Conservation (phyloP, 2,113 vertebrate species). For the Phainopepla nitens region DNA sequence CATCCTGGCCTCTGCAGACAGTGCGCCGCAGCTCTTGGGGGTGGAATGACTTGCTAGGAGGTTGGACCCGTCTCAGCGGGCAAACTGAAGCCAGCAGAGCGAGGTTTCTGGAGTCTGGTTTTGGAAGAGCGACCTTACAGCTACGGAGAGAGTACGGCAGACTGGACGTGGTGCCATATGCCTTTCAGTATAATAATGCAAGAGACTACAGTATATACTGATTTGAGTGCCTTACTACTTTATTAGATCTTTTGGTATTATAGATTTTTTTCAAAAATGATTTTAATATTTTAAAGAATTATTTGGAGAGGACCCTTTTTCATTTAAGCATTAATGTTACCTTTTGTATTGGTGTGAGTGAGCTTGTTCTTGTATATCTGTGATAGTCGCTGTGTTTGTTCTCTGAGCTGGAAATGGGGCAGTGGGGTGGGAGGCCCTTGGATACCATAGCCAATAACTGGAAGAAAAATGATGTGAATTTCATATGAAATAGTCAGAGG, state of each 20-base stretch:
- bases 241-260: conserved; percentile 81
- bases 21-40: conserved; percentile 73
- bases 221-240: conserved; percentile 96
- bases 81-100: conserved; percentile 43
- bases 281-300: conserved; percentile 83
- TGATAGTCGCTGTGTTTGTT: conserved; percentile 72
- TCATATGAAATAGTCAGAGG: conserved; percentile 45
- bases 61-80: neutral
- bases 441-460: conserved; percentile 78
- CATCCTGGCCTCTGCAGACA: conserved; percentile 72
- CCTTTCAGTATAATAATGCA: conserved; percentile 63
- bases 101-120: neutral
- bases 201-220: conserved; percentile 61
- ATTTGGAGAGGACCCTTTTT: conserved; percentile 73
- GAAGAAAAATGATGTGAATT: conserved; percentile 75
- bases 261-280: conserved; percentile 72
- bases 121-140: neutral
- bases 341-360: conserved; percentile 72
- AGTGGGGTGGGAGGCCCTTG: conserved; percentile 65
- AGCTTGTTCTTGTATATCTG: conserved; percentile 74
- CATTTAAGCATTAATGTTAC: conserved; percentile 79
- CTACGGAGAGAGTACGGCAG: conserved; percentile 14
- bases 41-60: conserved; percentile 76
- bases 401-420: conserved; percentile 75
- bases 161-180: conserved; percentile 68